A percentile compares a stretch with the other conserved stretches of the same genome.
phyloP scores from a whole-genome alignment of 2,113 vertebrate genomes.

The Mesocricetus auratus region DNA sequence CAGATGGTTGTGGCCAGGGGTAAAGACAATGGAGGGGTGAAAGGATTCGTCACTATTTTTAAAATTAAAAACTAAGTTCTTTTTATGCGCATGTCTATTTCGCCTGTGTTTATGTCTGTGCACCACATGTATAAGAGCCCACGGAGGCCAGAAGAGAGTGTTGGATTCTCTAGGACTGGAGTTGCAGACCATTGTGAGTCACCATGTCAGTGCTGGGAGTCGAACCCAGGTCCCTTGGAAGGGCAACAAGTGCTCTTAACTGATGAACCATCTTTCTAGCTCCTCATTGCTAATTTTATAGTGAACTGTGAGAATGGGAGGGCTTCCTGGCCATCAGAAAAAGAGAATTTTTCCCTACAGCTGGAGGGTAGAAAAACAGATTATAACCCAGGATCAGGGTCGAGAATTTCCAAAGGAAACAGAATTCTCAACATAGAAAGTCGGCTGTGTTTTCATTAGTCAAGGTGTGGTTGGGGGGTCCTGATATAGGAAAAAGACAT shows the following conservation, averaged over 20 bases:
- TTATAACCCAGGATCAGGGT: slow-evolving; percentile 28
- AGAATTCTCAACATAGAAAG: slow-evolving; percentile 34
- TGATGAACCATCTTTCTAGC: background rate
- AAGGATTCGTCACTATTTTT: slow-evolving; percentile 26
- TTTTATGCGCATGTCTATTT: background rate
- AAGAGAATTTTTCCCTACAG: slow-evolving; percentile 19
- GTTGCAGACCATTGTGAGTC: background rate
- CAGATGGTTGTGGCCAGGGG: slow-evolving; percentile 17
- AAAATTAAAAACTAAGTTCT: background rate
- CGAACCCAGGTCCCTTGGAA: background rate
- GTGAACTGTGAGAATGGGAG: slow-evolving; percentile 40
- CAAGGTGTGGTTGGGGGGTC: background rate
- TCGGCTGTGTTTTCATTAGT: slow-evolving; percentile 15
- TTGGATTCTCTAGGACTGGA: background rate
- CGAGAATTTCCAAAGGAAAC: slow-evolving; percentile 61
- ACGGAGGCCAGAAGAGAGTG: background rate
- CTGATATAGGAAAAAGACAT: background rate
- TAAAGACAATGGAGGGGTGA: slow-evolving; percentile 2
- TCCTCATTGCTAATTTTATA: slow-evolving; percentile 35
- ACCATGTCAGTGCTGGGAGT: background rate
- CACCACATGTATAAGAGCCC: background rate
- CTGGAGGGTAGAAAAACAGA: slow-evolving; percentile 56
- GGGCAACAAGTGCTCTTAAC: background rate
- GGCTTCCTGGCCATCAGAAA: slow-evolving; percentile 23
- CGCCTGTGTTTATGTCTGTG: background rate